A percentile compares a stretch with the other conserved stretches of the same genome.
Evolutionary conservation across 2,888 invertebrate species (phyloP).

Genomic region (Hypolimnas misippus): DNA sequence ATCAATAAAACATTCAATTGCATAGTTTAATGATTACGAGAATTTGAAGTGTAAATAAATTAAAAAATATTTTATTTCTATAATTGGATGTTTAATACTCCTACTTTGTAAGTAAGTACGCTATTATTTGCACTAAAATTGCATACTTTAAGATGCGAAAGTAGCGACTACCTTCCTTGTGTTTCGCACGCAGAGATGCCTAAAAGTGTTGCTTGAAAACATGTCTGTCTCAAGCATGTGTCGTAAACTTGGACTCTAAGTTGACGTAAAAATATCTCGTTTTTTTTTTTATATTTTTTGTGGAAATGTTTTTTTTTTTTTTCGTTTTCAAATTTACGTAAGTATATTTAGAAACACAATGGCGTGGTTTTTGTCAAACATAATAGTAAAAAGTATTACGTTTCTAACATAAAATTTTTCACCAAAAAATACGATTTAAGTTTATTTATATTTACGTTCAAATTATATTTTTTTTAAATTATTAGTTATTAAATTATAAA

Average conservation of each 20-base stretch:
- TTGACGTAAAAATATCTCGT: constrained; percentile 14
- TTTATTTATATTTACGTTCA: too few relatives aligned
- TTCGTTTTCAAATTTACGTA: not conserved
- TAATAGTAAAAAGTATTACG: too few relatives aligned
- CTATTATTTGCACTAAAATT: not conserved
- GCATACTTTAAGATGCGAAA: constrained; percentile 18
- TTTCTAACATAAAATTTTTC: too few relatives aligned
- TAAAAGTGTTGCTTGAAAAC: constrained; percentile 37
- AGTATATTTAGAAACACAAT: too few relatives aligned
- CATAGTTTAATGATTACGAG: too few relatives aligned
- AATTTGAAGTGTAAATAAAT: too few relatives aligned
- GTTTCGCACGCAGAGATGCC: constrained; percentile 28
- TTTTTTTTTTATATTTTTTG: constrained; percentile 1
- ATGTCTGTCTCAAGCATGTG: constrained; percentile 33
- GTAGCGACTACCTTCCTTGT: constrained; percentile 29
- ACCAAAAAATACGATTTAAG: too few relatives aligned
- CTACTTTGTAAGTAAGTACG: not conserved
- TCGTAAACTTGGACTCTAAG: constrained; percentile 26
- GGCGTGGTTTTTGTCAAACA: too few relatives aligned
- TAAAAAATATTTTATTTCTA: not conserved
- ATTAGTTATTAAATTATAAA: too few relatives aligned
- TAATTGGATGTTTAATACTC: not conserved
- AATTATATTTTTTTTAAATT: too few relatives aligned
- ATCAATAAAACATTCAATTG: too few relatives aligned
- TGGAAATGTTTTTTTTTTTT: not conserved